A percentile compares a stretch with the other conserved stretches of the same genome.
Evolutionary conservation across 1,140 invertebrate species (phyloP).

Genomic region (Steinernema khuongi): DNA sequence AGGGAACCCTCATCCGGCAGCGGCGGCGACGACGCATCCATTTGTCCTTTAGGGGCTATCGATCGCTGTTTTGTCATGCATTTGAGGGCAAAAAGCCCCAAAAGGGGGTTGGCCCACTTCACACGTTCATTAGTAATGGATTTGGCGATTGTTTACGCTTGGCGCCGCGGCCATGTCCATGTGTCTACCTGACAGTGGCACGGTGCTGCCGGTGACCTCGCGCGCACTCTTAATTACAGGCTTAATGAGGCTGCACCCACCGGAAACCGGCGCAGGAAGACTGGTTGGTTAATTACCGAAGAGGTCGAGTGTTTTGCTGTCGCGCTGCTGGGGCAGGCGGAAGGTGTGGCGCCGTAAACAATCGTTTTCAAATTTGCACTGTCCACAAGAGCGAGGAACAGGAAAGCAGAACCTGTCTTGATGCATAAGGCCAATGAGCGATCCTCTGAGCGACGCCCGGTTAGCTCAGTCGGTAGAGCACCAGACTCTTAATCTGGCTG

Average conservation of each 20-base stretch:
- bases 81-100: no score
- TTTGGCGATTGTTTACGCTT: not conserved
- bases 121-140: slow-evolving; percentile 15
- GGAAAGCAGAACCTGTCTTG: no score
- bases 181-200: slow-evolving; percentile 16
- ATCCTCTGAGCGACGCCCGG: no score
- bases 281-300: not conserved
- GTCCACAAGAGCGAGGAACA: no score
- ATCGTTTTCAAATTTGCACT: no score
- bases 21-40: no score
- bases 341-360: no score
- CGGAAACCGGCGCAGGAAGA: slow-evolving; percentile 16
- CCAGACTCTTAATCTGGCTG: slow-evolving; percentile 57
- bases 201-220: slow-evolving; percentile 9
- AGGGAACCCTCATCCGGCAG: not conserved
- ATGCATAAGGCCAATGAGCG: no score
- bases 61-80: not conserved
- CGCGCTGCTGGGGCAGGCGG: no score
- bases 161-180: not conserved
- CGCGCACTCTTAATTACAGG: slow-evolving; percentile 16
- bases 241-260: slow-evolving; percentile 12
- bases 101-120: no score
- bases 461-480: slow-evolving; percentile 58
- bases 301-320: no score
- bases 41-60: not conserved